phyloP scores from a whole-genome alignment of 2,888 invertebrate genomes.

The Tenthredo amoena region DNA sequence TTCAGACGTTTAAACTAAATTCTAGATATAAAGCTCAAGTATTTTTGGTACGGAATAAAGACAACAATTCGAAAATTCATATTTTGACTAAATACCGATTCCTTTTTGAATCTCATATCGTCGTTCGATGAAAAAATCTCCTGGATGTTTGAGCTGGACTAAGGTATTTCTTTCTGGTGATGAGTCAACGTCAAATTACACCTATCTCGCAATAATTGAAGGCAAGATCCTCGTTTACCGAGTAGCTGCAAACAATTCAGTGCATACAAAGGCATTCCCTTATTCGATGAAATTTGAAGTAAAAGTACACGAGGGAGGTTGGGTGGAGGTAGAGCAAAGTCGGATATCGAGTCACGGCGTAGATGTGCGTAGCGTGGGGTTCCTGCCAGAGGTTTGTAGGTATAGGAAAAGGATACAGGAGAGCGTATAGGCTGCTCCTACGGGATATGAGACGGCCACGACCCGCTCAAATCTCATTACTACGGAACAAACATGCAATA shows the following conservation, averaged over 20 bases:
- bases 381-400: conserved; percentile 6
- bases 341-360: neutral
- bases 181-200: neutral
- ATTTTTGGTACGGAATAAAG: neutral
- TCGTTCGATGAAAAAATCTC: neutral
- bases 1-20: neutral
- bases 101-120: too few species aligned
- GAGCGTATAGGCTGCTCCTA: neutral
- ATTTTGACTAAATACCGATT: too few species aligned
- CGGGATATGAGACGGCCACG: conserved; percentile 41
- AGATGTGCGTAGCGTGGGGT: neutral
- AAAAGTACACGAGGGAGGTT: neutral
- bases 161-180: neutral
- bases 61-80: too few species aligned
- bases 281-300: conserved; percentile 3
- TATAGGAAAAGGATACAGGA: neutral
- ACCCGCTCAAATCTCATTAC: conserved; percentile 59
- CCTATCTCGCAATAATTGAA: neutral
- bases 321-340: conserved; percentile 5
- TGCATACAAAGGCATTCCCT: neutral
- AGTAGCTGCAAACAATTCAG: neutral
- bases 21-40: neutral
- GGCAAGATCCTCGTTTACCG: neutral
- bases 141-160: neutral
- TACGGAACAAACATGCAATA: conserved; percentile 61